Percentiles rank a stretch among this genome's conserved stretches.
These are phyloP conservation scores for Mylabris phalerata DNA, from an alignment of 1,140 invertebrate genomes.

Conservation along the genomic window DNA sequence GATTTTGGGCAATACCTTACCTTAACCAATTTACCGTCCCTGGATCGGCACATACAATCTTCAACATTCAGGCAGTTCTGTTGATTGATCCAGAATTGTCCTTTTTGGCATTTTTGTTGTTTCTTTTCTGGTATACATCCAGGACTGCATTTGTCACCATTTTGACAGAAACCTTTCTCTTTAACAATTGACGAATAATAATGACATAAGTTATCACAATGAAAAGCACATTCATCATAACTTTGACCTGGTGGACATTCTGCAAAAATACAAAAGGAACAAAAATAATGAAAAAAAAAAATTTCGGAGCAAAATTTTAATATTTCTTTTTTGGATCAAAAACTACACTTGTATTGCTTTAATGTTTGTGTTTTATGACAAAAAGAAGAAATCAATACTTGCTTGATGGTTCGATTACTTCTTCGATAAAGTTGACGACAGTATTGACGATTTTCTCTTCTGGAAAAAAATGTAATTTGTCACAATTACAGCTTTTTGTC, in stretches of 20 bases:
- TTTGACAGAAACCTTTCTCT: constrained; percentile 43
- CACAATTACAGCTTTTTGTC: too few relatives aligned
- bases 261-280: background rate
- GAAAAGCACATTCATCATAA: constrained; percentile 48
- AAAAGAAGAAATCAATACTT: too few relatives aligned
- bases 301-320: too few relatives aligned
- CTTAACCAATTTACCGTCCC: constrained; percentile 55
- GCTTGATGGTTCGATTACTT: too few relatives aligned
- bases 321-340: too few relatives aligned
- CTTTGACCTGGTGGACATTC: constrained; percentile 41
- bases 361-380: too few relatives aligned
- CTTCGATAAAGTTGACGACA: too few relatives aligned
- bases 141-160: constrained; percentile 44
- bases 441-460: too few relatives aligned
- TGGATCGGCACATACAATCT: constrained; percentile 63
- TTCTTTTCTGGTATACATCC: constrained; percentile 38
- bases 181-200: constrained; percentile 45
- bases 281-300: too few relatives aligned
- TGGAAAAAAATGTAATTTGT: too few relatives aligned
- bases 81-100: constrained; percentile 58
- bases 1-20: constrained; percentile 37
- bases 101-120: constrained; percentile 26
- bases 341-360: too few relatives aligned
- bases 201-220: constrained; percentile 49
- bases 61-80: constrained; percentile 58